Evolutionary conservation across 1,140 invertebrate species (phyloP), one percentile per base, ranked within the genome.

Genomic region (Papilio helenus): DNA sequence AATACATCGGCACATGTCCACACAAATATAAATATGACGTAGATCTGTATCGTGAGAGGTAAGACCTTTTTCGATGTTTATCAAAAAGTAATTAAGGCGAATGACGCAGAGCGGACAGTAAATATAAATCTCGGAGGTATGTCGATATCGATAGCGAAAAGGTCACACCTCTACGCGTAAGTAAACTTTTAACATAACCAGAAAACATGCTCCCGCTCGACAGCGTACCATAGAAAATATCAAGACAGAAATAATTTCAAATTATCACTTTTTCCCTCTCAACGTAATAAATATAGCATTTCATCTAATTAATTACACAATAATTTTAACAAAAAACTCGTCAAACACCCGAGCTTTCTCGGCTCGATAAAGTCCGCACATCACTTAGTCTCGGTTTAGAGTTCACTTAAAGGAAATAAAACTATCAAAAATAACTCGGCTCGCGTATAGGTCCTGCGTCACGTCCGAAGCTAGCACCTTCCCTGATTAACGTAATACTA

Each of bases 171-270:
- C 81, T 83, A 86, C 88, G 82, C 79, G 82, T 55, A 55, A 82
- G 81, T 86, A 81, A 79, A 84, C 83, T 58, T 72, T 80, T 82
- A 79, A 89, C 85, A 88, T 87, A 90, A 89, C 83, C 87, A 83
- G 84, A 82, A 88, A 83, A 86, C 88, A 87, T 86, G 80, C 89
- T 86, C 87, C 82, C 87, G 83, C 85, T 87, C 79, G 79, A 84
- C 89, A 83, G 85, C 86, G 88, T 86, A 83, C 84, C 79, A 88
- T 85, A 87, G 90, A 93, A 93, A 93, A 94, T 93, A 93, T 90
- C 93, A 94, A 94, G 93, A 94, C 92, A 93, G 91, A 94, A 94
- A 94, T 94, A 93, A 94, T 94, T 93, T 93, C 86, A 91, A 92
- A 91, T 89, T 89, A 89, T 93, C 90, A 89, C 88, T 87, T 86